phyloP scores from a whole-genome alignment of 2,888 invertebrate genomes.

The Aproaerema taeniolella region DNA sequence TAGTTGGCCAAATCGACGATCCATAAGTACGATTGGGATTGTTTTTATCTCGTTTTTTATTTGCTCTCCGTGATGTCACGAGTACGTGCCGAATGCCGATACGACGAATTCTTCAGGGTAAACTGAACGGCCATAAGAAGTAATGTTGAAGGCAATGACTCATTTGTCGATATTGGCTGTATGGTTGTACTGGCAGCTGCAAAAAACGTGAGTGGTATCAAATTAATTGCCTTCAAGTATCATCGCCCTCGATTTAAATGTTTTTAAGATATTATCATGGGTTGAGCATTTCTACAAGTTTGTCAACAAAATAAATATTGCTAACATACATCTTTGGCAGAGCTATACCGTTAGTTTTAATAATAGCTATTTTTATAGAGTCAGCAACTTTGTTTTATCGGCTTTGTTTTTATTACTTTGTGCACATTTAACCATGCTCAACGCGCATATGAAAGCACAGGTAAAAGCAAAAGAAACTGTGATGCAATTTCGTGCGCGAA shows the following conservation, averaged over 20 bases:
- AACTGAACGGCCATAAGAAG: constrained; percentile 3
- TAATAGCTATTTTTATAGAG: no score
- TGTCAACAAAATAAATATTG: not conserved
- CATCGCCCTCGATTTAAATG: constrained; percentile 31
- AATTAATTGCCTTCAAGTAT: constrained; percentile 28
- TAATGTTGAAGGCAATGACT: constrained; percentile 22
- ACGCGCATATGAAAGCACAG: no score
- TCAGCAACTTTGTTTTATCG: not conserved
- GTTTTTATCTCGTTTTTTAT: constrained; percentile 1
- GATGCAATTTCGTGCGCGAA: no score
- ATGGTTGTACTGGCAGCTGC: constrained; percentile 23
- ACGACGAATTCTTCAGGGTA: constrained; percentile 6
- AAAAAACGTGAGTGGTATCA: constrained; percentile 27
- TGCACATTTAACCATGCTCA: no score
- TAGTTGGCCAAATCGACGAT: constrained; percentile 8
- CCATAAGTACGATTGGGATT: not conserved
- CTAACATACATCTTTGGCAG: not conserved
- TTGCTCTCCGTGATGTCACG: constrained; percentile 1
- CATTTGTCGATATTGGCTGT: constrained; percentile 25
- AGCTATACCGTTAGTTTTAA: not conserved
- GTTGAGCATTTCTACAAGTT: not conserved
- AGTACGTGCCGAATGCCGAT: constrained; percentile 1
- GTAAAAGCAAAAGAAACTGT: no score
- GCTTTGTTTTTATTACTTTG: not conserved
- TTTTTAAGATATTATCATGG: constrained; percentile 24